Conservation (phyloP, 2,797 vertebrate genomes). For the Anguilla megastoma region DNA sequence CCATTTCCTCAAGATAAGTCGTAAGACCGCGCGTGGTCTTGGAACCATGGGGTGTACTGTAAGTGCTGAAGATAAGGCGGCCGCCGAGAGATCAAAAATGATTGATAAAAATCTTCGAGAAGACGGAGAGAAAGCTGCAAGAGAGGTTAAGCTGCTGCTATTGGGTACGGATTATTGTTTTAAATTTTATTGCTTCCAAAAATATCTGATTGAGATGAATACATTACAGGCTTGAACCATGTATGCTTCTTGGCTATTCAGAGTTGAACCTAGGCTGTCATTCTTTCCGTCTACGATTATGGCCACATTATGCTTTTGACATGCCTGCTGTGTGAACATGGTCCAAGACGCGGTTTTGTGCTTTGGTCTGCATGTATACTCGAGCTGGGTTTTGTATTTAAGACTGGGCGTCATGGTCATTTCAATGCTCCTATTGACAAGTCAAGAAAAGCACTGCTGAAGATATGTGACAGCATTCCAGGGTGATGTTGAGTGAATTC, state of each 20-base stretch:
- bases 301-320: not conserved
- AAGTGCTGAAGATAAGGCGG: conserved; percentile 97
- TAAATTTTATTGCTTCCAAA: not conserved
- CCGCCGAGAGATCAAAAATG: conserved; percentile 91
- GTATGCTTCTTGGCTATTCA: not conserved
- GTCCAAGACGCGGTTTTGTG: not conserved
- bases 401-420: not conserved
- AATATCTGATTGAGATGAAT: not conserved
- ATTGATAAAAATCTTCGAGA: conserved; percentile 94
- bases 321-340: not conserved
- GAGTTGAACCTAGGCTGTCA: not conserved
- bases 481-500: not conserved
- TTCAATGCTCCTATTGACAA: not conserved
- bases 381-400: not conserved
- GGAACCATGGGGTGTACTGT: conserved; percentile 96
- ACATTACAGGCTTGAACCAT: not conserved
- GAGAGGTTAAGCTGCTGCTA: conserved; percentile 94
- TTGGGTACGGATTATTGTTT: conserved; percentile 75
- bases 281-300: not conserved
- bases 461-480: not conserved
- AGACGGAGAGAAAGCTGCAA: conserved; percentile 93
- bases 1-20: not conserved
- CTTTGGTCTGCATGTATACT: not conserved
- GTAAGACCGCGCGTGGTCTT: conserved; percentile 45
- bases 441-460: not conserved